Evolutionary conservation across 2,888 invertebrate genomes (phyloP), one percentile per base, ranked within the genome.

Genomic region (Eurytoma adleriae): DNA sequence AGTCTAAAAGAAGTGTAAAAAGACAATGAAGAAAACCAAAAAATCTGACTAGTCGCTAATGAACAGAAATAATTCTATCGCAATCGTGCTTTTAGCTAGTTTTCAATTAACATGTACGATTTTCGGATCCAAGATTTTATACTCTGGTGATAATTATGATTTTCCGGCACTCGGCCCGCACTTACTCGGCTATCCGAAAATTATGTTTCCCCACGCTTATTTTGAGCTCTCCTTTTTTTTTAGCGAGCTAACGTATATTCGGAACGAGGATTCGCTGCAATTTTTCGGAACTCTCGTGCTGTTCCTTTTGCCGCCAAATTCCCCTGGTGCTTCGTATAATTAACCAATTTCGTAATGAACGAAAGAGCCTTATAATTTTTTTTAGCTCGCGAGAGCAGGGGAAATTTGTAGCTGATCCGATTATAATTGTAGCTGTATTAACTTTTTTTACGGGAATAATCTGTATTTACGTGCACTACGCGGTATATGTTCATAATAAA

Each of bases 41-140:
- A 30, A 61, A 56, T 40, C 84, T 84, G 84, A 83, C 85, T 86
- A 83, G 79, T 85, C 85, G 86, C 88, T 90, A 90, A 90, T 90
- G 90, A 90, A 90, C 89, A 90, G 89, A 88, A 88, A 90, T 90
- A 90, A 90, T 90, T 90, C 88, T 86, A 86, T 84, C 85, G 85
- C 86, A 88, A 87, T 87, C 87, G 87, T 86, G 87, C 87, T 86
- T 89, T 89, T 89, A 84, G 88, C 86, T 88, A 88, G 88, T 88
- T 89, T 89, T 88, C 88, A 89, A 89, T 89, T 89, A 88, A 89
- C 88, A 87, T 64, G 81, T 82, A 72, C 77, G 83, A 79, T 82
- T 84, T 83, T 82, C 83, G 84, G 82, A 84, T 86, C 84, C 84
- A 87, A 88, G 86, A 87, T 87, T 86, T 85, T 85, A 88, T 86